Evolutionary conservation across 2,888 invertebrate species (phyloP).

Genomic region (Rhogogaster chlorosoma): DNA sequence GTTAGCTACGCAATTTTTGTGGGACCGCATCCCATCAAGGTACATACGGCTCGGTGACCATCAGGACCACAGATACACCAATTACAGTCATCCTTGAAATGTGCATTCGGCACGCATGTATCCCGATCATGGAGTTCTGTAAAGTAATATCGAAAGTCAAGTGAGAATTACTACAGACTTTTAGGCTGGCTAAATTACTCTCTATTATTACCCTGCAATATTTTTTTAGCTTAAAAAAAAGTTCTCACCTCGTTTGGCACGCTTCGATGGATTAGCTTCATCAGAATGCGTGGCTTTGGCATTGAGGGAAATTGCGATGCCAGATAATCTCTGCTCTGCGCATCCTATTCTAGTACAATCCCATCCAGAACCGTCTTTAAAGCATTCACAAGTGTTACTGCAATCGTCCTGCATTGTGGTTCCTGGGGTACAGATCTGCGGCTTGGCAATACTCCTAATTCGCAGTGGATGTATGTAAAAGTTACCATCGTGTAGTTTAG

Average conservation of each 20-base stretch:
- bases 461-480: slow-evolving; percentile 39
- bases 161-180: background rate
- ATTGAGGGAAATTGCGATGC: too few species aligned
- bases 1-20: background rate
- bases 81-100: too few species aligned
- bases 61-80: too few species aligned
- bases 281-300: background rate
- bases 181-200: background rate
- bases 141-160: background rate
- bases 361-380: slow-evolving; percentile 77
- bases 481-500: background rate
- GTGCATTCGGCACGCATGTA: too few species aligned
- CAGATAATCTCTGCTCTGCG: slow-evolving; percentile 61
- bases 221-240: background rate
- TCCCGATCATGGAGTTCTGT: too few species aligned
- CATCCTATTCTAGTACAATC: slow-evolving; percentile 79
- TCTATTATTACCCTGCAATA: too few species aligned
- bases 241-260: background rate
- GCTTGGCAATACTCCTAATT: slow-evolving; percentile 23
- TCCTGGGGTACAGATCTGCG: slow-evolving; percentile 76
- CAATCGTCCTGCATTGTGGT: slow-evolving; percentile 79
- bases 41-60: too few species aligned
- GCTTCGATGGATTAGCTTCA: background rate
- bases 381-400: slow-evolving; percentile 78
- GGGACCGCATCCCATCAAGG: background rate